Conservation (phyloP, 1,140 invertebrate genomes). For the Lordiphosa mommai region DNA sequence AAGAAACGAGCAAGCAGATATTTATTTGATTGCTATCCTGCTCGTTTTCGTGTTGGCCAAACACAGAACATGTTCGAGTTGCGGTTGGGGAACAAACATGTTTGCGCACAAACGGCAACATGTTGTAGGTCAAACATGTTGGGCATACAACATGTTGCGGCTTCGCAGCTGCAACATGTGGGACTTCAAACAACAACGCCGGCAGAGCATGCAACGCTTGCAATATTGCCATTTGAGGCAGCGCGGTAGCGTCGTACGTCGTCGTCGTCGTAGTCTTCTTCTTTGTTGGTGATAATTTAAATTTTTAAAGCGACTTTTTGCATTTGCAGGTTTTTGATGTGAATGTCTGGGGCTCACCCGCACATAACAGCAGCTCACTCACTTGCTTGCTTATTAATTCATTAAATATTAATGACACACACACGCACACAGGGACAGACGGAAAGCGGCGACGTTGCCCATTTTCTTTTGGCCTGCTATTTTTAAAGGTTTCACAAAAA, state of each 20-base stretch:
- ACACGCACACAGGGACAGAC: conserved; percentile 1
- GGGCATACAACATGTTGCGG: not conserved
- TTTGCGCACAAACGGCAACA: conserved; percentile 28
- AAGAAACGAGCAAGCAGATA: too few relatives aligned
- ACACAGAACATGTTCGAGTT: not conserved
- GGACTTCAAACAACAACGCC: not conserved
- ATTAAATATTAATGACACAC: conserved; percentile 64
- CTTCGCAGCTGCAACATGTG: conserved; percentile 8
- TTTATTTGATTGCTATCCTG: conserved; percentile 16
- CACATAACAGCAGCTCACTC: conserved; percentile 16
- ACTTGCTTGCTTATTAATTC: conserved; percentile 52
- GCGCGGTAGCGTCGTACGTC: too few relatives aligned
- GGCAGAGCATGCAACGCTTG: not conserved
- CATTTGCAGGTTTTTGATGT: not conserved
- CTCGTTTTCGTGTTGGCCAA: conserved; percentile 44
- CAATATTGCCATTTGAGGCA: not conserved
- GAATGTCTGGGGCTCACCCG: conserved; percentile 23
- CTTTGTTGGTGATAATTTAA: too few relatives aligned
- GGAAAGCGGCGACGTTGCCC: not conserved
- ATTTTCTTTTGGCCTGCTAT: not conserved
- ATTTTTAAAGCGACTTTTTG: not conserved
- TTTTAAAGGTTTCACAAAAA: not conserved
- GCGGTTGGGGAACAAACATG: conserved; percentile 11
- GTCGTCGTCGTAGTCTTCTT: too few relatives aligned
- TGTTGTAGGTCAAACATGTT: conserved; percentile 1